Evolutionary conservation across 2,797 vertebrate species (phyloP), one percentile per base, ranked within the genome.

Genomic region (Hydrophis major): DNA sequence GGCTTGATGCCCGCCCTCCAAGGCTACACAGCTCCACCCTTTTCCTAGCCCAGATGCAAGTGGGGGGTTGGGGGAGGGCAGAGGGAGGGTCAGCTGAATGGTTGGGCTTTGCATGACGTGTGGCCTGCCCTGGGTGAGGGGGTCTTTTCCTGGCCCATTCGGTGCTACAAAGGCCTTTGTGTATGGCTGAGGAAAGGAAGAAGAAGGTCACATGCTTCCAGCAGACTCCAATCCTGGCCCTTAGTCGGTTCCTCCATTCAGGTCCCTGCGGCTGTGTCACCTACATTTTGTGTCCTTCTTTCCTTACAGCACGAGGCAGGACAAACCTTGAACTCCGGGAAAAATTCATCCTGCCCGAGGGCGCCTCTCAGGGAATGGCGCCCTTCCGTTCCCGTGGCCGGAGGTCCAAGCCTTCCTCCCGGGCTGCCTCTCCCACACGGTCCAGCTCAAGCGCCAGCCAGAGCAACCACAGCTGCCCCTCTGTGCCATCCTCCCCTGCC

Each of bases 261-360:
- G 11, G 13, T 5, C 7, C 13, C 59, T 57, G 25, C 42, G 2
- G 55, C 27, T 61, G 83, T 4, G 25, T 18, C 42, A 27, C 16
- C 1, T 4, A 0, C 2, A 0, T 74, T n/a, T 59, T 16, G 86
- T 22, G 32, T 55, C 11, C 14, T 37, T 2, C 56, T n/a, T 28
- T 90, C 83, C 16, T 95, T 93, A 37, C 97, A 99, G 99, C 99
- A 78, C 98, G 99, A 25, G 99, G 99, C 83, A 98, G 99, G 92
- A 99, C 99, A 95, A 99, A 99, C 98, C 98, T 99, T 87, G 99
- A 99, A 96, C 98, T 99, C 86, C 97, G 99, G 88, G 99, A 99
- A 97, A 99, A 99, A 96, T 99, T 99, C 97, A 99, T 99, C 97
- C 97, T 99, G 20, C 99, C 99, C 0, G 99, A 99, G 90, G 99